Percentiles rank a stretch among this genome's conserved stretches.
Conservation (phyloP, 2,888 invertebrate species). For the Leucophenga maculata region DNA sequence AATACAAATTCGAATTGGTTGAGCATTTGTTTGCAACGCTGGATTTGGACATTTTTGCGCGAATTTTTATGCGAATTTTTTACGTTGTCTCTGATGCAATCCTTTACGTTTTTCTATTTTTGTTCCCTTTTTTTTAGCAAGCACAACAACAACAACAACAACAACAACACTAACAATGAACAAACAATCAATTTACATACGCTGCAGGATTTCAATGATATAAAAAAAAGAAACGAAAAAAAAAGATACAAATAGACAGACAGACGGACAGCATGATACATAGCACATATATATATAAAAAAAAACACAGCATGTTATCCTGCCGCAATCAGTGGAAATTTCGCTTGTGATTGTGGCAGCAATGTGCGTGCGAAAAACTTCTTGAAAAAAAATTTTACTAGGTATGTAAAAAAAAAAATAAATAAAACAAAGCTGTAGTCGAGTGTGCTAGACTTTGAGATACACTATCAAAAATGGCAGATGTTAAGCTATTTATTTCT, state of each 20-base stretch:
- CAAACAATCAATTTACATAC: conserved; percentile 14
- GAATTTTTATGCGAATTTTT: not conserved
- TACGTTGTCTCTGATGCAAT: too few species aligned
- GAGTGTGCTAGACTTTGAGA: too few species aligned
- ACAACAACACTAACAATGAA: conserved; percentile 1
- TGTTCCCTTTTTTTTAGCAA: not conserved
- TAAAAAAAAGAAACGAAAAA: not conserved
- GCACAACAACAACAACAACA: not conserved
- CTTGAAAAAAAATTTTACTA: conserved; percentile 12
- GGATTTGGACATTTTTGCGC: conserved; percentile 6
- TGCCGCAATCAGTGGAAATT: conserved; percentile 22
- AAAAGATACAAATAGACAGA: not conserved
- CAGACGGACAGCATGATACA: not conserved
- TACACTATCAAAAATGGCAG: too few species aligned
- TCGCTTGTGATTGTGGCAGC: not conserved
- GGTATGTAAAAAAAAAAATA: not conserved
- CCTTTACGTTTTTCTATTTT: not conserved
- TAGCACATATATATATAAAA: too few species aligned
- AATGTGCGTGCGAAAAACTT: not conserved
- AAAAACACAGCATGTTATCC: not conserved
- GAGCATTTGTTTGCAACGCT: too few species aligned
- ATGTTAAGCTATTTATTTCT: too few species aligned
- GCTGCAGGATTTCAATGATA: not conserved
- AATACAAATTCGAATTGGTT: conserved; percentile 26
- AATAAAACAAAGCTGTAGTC: too few species aligned